Evolutionary conservation across 2,888 invertebrate genomes (phyloP).

Genomic region (Ariolimax columbianus): DNA sequence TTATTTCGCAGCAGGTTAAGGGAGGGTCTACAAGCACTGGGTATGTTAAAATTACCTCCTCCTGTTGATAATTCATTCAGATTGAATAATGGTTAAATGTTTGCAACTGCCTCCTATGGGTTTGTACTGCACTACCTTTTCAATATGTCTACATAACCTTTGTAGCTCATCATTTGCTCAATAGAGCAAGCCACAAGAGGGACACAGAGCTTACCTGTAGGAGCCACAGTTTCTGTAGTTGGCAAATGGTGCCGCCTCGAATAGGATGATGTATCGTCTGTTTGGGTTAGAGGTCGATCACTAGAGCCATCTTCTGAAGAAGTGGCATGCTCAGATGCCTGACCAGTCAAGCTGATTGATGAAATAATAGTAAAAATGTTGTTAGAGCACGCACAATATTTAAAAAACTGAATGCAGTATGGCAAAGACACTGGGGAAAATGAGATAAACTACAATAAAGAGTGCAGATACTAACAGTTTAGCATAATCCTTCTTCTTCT

Average conservation of each 20-base stretch:
- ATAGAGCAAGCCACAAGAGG: constrained; percentile 37
- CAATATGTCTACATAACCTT: constrained; percentile 71
- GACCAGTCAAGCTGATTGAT: constrained; percentile 69
- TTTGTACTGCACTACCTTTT: constrained; percentile 63
- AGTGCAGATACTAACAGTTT: background rate
- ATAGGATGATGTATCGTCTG: constrained; percentile 58
- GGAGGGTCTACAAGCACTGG: background rate
- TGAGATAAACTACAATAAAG: background rate
- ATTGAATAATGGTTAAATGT: constrained; percentile 50
- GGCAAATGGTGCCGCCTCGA: constrained; percentile 56
- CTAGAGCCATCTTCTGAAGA: constrained; percentile 61
- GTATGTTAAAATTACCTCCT: constrained; percentile 60
- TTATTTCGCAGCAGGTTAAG: background rate
- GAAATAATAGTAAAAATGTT: background rate
- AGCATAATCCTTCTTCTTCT: too few relatives aligned
- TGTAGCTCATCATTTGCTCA: constrained; percentile 47
- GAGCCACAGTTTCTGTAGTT: constrained; percentile 49
- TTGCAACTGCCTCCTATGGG: constrained; percentile 61
- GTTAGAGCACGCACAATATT: background rate
- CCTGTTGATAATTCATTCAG: constrained; percentile 62
- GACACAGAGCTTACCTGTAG: constrained; percentile 54
- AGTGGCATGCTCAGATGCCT: constrained; percentile 60
- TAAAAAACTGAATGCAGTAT: background rate
- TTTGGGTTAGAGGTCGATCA: constrained; percentile 69
- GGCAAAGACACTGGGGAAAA: background rate